Conservation (phyloP, 2,888 invertebrate genomes). For the Morpho helenor region DNA sequence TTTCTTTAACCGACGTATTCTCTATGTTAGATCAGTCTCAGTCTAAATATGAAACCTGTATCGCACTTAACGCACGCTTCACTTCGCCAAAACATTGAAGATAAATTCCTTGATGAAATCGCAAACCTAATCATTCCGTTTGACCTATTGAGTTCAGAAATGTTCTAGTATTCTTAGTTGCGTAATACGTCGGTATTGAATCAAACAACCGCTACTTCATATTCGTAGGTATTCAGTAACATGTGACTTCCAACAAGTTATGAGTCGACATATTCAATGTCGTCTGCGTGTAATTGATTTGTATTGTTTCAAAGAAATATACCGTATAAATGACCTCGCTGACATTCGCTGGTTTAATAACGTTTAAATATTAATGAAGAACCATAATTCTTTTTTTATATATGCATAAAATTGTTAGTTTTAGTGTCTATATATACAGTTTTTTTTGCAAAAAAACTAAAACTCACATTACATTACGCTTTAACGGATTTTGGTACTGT, state of each 20-base stretch:
- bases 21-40: no score
- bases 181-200: background rate
- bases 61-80: background rate
- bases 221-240: background rate
- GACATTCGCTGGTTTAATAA: no score
- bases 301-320: background rate
- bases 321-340: no score
- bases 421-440: no score
- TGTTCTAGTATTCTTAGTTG: background rate
- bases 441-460: no score
- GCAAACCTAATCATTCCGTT: background rate
- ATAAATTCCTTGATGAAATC: background rate
- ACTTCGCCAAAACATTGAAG: background rate
- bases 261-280: conserved; percentile 4
- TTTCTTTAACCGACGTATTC: no score
- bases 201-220: background rate
- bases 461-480: no score
- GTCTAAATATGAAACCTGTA: no score
- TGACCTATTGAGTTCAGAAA: background rate
- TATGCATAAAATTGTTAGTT: no score
- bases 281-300: conserved; percentile 1
- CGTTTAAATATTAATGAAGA: no score
- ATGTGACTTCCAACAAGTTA: conserved; percentile 5
- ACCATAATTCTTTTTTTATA: no score
- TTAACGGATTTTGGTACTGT: no score